Conservation (phyloP, 2,888 invertebrate species). For the Alcis repandata region DNA sequence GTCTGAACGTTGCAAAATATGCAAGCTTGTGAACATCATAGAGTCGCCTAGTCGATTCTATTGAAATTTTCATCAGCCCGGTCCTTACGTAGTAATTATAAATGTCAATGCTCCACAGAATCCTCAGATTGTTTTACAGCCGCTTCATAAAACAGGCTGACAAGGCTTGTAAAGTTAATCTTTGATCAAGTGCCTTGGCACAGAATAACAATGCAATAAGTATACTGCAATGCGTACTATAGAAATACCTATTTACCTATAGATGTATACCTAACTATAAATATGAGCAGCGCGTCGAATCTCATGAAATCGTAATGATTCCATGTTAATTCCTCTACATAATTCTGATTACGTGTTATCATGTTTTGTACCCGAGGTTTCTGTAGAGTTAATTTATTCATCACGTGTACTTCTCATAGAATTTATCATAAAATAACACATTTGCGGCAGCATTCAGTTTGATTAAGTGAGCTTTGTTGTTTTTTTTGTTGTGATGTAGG, state of each 20-base stretch:
- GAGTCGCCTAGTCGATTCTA: too few species aligned
- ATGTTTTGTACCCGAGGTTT: neutral
- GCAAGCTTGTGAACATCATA: too few species aligned
- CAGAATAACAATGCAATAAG: conserved; percentile 15
- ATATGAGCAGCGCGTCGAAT: neutral
- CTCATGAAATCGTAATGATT: conserved; percentile 3
- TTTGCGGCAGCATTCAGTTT: too few species aligned
- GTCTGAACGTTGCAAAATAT: too few species aligned
- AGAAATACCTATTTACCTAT: too few species aligned
- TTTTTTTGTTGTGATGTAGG: neutral
- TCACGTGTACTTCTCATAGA: neutral
- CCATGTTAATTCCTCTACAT: conserved; percentile 1
- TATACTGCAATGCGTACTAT: too few species aligned
- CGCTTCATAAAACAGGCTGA: conserved; percentile 2
- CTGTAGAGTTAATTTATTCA: conserved; percentile 3
- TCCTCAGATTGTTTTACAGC: conserved; percentile 22
- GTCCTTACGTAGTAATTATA: too few species aligned
- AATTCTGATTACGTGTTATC: conserved; percentile 9
- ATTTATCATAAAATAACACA: neutral
- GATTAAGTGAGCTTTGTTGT: neutral
- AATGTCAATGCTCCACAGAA: too few species aligned
- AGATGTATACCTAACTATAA: too few species aligned
- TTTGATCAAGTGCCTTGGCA: conserved; percentile 22
- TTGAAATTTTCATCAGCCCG: too few species aligned
- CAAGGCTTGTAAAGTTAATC: conserved; percentile 17